phyloP scores from a whole-genome alignment of 2,797 vertebrate genomes.

The Fistularia tabacaria region DNA sequence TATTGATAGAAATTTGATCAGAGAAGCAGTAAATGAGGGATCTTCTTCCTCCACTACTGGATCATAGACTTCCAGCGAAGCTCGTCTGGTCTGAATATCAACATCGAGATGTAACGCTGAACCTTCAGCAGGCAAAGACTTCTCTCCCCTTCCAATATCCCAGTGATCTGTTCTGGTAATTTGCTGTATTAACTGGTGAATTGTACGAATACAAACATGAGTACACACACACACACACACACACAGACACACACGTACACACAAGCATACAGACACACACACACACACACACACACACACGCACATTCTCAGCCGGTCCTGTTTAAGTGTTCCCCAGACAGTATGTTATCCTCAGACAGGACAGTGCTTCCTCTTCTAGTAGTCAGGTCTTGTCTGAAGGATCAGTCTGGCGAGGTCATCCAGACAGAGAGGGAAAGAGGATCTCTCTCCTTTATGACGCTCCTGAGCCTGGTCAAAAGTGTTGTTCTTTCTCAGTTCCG shows the following conservation, averaged over 20 bases:
- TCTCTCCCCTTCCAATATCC: conserved; percentile 19
- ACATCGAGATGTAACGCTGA: conserved; percentile 17
- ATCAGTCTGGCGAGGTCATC: conserved; percentile 68
- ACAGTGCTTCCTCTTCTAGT: conserved; percentile 61
- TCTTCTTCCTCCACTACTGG: neutral
- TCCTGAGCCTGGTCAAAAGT: conserved; percentile 56
- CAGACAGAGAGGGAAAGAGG: conserved; percentile 52
- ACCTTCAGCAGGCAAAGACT: conserved; percentile 19
- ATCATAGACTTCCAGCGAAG: conserved; percentile 1
- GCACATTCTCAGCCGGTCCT: conserved; percentile 45
- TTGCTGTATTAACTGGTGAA: conserved; percentile 63
- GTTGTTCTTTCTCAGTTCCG: conserved; percentile 38
- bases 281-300: conserved; percentile 4
- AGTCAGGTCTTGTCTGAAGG: conserved; percentile 60
- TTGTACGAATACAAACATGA: conserved; percentile 28
- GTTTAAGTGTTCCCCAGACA: conserved; percentile 64
- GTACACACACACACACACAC: conserved; percentile 14
- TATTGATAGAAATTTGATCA: too few relatives aligned
- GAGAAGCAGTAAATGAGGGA: neutral
- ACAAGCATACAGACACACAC: conserved; percentile 10
- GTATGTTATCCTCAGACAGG: conserved; percentile 69
- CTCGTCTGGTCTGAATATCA: conserved; percentile 20
- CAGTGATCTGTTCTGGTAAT: conserved; percentile 53
- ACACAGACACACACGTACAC: conserved; percentile 14
- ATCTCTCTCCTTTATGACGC: conserved; percentile 60